Conservation (phyloP, 2,888 invertebrate genomes). For the Hoplodrina ambigua region DNA sequence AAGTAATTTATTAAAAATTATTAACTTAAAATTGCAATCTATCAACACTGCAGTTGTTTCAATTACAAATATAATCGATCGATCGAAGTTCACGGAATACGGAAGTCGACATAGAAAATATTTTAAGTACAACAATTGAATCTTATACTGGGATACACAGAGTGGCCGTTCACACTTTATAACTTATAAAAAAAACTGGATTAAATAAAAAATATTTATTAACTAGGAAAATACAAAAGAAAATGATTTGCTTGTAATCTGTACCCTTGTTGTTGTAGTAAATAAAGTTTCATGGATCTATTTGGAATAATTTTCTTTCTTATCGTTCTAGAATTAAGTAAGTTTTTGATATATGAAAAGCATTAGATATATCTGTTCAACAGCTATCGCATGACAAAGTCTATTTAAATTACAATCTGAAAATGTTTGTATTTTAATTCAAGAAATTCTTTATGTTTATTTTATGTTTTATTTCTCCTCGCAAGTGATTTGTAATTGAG, state of each 20-base stretch:
- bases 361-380: conserved; percentile 6
- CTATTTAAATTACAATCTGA: too few species aligned
- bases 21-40: conserved; percentile 50
- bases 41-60: conserved; percentile 39
- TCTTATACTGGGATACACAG: conserved; percentile 58
- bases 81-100: conserved; percentile 64
- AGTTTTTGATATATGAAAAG: conserved; percentile 18
- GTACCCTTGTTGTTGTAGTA: conserved; percentile 58
- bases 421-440: too few species aligned
- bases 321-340: conserved; percentile 26
- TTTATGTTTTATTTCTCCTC: too few species aligned
- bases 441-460: too few species aligned
- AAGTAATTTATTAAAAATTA: conserved; percentile 55
- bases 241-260: conserved; percentile 53
- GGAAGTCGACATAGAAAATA: conserved; percentile 64
- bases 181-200: conserved; percentile 66
- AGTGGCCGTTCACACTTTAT: conserved; percentile 67
- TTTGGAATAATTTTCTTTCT: conserved; percentile 20
- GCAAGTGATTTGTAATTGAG: too few species aligned
- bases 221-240: conserved; percentile 67
- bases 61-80: conserved; percentile 32
- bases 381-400: too few species aligned
- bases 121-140: conserved; percentile 78
- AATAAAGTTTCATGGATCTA: conserved; percentile 40
- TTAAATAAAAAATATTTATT: conserved; percentile 65